phyloP scores from a whole-genome alignment of 2,888 invertebrate genomes.

The Hypena proboscidalis region DNA sequence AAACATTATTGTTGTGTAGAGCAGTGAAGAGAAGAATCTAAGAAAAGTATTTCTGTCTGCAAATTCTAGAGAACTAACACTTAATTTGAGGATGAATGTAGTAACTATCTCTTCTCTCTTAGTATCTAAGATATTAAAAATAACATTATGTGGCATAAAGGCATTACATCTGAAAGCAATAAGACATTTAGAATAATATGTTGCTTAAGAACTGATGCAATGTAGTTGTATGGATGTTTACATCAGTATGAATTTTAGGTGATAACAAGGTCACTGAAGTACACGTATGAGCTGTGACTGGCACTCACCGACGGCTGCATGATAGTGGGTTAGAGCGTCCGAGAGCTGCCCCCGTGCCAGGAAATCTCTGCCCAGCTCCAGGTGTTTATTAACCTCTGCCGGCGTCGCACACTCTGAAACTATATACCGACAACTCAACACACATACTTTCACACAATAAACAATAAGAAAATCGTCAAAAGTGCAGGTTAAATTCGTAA shows the following conservation, averaged over 20 bases:
- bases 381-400: constrained; percentile 95
- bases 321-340: constrained; percentile 98
- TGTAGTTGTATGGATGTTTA: constrained; percentile 97
- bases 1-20: too few relatives aligned
- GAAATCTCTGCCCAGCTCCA: constrained; percentile 97
- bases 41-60: too few relatives aligned
- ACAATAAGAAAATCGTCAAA: constrained; percentile 43
- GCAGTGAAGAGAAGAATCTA: too few relatives aligned
- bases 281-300: background rate
- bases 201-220: too few relatives aligned
- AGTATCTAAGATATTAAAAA: too few relatives aligned
- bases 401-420: constrained; percentile 89
- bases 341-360: constrained; percentile 96
- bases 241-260: constrained; percentile 85
- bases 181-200: too few relatives aligned
- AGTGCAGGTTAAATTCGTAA: constrained; percentile 47
- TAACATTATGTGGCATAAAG: too few relatives aligned
- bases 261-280: background rate
- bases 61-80: too few relatives aligned
- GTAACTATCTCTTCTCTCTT: too few relatives aligned
- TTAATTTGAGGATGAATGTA: too few relatives aligned
- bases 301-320: constrained; percentile 96
- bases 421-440: constrained; percentile 62
- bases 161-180: too few relatives aligned
- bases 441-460: constrained; percentile 45